phyloP scores from a whole-genome alignment of 1,140 invertebrate genomes.

The Apis laboriosa region DNA sequence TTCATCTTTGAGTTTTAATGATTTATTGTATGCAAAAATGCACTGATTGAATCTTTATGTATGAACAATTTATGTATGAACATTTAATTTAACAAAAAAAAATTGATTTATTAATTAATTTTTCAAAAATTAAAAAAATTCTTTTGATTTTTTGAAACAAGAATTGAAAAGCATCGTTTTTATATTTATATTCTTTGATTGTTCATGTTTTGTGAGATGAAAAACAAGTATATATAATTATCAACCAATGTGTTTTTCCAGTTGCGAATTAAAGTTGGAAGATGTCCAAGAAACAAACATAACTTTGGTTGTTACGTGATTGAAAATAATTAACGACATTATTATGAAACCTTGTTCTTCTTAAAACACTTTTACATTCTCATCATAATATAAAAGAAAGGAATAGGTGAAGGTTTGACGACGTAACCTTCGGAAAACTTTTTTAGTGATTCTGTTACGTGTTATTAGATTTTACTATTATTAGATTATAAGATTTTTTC shows the following conservation, averaged over 20 bases:
- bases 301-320: conserved; percentile 1
- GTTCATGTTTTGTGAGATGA: background rate
- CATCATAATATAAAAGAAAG: no score
- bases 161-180: no score
- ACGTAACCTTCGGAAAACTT: background rate
- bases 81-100: no score
- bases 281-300: conserved; percentile 2
- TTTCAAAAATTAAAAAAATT: background rate
- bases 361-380: conserved; percentile 8
- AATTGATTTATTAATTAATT: no score
- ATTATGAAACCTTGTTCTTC: conserved; percentile 10
- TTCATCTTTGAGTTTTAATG: background rate
- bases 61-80: no score
- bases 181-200: no score
- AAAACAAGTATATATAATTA: background rate
- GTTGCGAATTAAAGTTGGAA: conserved; percentile 20
- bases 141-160: no score
- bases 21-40: background rate
- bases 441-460: background rate
- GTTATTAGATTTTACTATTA: background rate
- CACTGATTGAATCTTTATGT: background rate
- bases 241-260: background rate
- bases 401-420: background rate
- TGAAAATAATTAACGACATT: background rate
- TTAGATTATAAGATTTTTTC: no score